phyloP scores from a whole-genome alignment of 2,888 invertebrate genomes.

The Boloria euphrosyne region DNA sequence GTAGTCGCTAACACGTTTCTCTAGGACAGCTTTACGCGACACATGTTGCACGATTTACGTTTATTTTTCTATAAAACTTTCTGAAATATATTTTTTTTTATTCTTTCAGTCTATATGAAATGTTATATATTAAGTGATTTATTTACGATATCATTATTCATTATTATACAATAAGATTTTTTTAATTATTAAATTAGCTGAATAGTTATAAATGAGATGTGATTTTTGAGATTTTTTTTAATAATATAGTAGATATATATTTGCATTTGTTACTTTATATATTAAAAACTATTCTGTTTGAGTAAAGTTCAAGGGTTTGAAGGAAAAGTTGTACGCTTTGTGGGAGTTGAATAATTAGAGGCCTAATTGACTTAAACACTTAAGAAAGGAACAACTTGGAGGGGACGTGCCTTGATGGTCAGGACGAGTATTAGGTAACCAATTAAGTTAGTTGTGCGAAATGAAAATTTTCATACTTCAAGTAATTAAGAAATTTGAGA shows the following conservation, averaged over 20 bases:
- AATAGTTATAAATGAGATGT: no score
- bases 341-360: constrained; percentile 21
- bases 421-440: constrained; percentile 13
- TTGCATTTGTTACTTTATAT: background rate
- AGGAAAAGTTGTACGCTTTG: constrained; percentile 19
- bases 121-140: no score
- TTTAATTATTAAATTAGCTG: no score
- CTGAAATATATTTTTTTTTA: background rate
- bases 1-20: constrained; percentile 49
- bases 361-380: constrained; percentile 22
- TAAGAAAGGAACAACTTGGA: constrained; percentile 18
- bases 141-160: no score
- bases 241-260: no score
- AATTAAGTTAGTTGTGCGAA: constrained; percentile 8
- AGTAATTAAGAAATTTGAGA: constrained; percentile 5
- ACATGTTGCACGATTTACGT: constrained; percentile 43
- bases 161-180: no score
- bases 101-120: background rate
- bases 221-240: no score
- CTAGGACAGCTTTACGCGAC: constrained; percentile 43
- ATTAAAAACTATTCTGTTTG: constrained; percentile 9
- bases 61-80: constrained; percentile 9
- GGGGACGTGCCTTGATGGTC: constrained; percentile 15
- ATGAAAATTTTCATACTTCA: constrained; percentile 7
- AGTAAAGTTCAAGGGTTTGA: constrained; percentile 7